Evolutionary conservation across 2,888 invertebrate species (phyloP).

Genomic region (Chorisops tibialis): DNA sequence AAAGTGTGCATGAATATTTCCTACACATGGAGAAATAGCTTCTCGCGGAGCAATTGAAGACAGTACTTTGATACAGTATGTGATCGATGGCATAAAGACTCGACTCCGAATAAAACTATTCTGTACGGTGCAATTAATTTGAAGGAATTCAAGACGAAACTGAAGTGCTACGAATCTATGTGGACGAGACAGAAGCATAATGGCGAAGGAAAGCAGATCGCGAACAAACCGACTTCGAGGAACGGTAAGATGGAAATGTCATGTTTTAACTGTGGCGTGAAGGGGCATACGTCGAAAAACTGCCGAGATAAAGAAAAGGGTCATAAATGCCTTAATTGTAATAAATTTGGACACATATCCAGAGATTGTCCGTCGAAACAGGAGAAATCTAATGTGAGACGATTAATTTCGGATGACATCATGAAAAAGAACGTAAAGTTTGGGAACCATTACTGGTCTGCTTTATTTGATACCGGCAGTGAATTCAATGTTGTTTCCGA

Average conservation of each 20-base stretch:
- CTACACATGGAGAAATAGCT: not conserved
- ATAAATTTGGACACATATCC: constrained; percentile 1
- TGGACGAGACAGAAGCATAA: no score
- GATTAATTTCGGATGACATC: not conserved
- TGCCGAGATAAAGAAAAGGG: constrained; percentile 11
- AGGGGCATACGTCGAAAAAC: not conserved
- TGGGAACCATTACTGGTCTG: not conserved
- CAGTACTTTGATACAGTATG: not conserved
- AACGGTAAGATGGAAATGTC: not conserved
- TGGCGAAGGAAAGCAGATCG: no score
- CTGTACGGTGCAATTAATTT: constrained; percentile 21
- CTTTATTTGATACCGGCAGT: not conserved
- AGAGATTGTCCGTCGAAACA: not conserved
- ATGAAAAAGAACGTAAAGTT: not conserved
- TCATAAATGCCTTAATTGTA: constrained; percentile 8
- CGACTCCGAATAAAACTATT: not conserved
- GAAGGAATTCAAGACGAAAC: constrained; percentile 34
- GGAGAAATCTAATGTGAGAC: not conserved
- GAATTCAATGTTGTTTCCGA: not conserved
- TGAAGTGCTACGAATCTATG: constrained; percentile 4
- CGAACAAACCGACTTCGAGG: no score
- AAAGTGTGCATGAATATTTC: constrained; percentile 3
- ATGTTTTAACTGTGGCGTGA: constrained; percentile 1
- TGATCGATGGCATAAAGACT: not conserved
- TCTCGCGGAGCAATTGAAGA: constrained; percentile 12